phyloP scores from a whole-genome alignment of 2,888 invertebrate species.

The Branchipolynoe longqiensis region DNA sequence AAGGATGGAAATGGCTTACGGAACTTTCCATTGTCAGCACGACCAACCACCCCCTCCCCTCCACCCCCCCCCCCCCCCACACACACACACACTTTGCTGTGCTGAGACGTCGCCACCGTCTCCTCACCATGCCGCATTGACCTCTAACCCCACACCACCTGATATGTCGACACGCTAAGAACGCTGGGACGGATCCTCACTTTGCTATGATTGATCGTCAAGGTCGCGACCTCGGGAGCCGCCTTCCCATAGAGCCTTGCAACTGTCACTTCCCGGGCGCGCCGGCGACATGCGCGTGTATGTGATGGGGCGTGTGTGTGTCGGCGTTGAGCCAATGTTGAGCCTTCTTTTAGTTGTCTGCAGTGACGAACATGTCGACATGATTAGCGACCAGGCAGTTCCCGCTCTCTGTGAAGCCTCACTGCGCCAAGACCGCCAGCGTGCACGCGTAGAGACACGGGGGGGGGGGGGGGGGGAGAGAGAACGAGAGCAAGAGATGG shows the following conservation, averaged over 20 bases:
- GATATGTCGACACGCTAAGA: conserved; percentile 4
- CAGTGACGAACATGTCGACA: too few species aligned
- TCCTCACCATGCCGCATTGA: background rate
- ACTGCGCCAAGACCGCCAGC: too few species aligned
- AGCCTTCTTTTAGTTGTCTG: too few species aligned
- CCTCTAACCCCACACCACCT: conserved; percentile 10
- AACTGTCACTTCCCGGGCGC: background rate
- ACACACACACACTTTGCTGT: background rate
- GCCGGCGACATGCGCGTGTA: conserved; percentile 5
- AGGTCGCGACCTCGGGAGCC: conserved; percentile 13
- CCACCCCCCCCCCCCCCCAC: background rate
- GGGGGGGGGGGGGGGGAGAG: too few species aligned
- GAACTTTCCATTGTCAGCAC: too few species aligned
- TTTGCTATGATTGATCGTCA: conserved; percentile 28
- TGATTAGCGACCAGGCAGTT: too few species aligned
- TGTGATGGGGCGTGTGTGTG: too few species aligned
- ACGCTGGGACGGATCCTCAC: conserved; percentile 25
- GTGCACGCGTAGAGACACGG: too few species aligned
- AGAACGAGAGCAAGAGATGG: too few species aligned
- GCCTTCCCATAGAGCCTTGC: conserved; percentile 1
- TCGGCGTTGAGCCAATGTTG: too few species aligned
- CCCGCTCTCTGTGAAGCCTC: too few species aligned
- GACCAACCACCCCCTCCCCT: background rate
- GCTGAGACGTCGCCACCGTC: background rate
- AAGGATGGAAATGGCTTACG: too few species aligned